These are phyloP conservation scores for Catagonus wagneri DNA, from an alignment of 2,113 vertebrate genomes.

Conservation along the genomic window DNA sequence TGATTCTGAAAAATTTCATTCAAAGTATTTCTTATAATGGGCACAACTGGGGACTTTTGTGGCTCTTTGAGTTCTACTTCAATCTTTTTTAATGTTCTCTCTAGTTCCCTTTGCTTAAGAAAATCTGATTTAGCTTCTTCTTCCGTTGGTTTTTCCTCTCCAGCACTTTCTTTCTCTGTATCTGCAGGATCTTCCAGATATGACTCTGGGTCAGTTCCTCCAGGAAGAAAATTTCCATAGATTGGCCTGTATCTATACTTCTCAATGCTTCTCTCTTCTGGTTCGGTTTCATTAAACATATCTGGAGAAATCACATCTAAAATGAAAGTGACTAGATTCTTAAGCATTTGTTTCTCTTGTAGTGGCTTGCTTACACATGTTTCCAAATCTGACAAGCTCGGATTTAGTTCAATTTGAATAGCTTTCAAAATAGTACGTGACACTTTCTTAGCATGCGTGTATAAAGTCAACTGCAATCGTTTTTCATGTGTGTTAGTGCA, in stretches of 20 bases:
- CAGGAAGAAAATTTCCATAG: constrained; percentile 65
- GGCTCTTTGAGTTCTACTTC: constrained; percentile 59
- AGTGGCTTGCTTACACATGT: not conserved
- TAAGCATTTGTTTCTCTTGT: constrained; percentile 54
- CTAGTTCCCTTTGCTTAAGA: not conserved
- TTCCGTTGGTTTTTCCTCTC: not conserved
- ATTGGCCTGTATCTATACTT: constrained; percentile 42
- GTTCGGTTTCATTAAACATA: constrained; percentile 8
- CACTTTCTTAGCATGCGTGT: not conserved
- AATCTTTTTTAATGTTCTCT: constrained; percentile 49
- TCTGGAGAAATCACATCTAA: constrained; percentile 8
- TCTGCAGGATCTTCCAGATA: not conserved
- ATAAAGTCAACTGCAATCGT: not conserved
- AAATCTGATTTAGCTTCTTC: constrained; percentile 22
- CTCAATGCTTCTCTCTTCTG: constrained; percentile 24
- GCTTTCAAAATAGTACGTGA: constrained; percentile 58
- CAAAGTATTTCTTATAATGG: constrained; percentile 68
- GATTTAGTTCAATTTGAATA: constrained; percentile 45
- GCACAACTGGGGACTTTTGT: constrained; percentile 16
- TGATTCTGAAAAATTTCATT: constrained; percentile 49
- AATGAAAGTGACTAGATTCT: constrained; percentile 57
- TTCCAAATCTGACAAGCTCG: not conserved
- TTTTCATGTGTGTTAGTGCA: not conserved
- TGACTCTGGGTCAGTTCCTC: constrained; percentile 36
- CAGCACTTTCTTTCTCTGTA: not conserved